Conservation (phyloP, 2,888 invertebrate genomes). For the Limnephilus marmoratus region DNA sequence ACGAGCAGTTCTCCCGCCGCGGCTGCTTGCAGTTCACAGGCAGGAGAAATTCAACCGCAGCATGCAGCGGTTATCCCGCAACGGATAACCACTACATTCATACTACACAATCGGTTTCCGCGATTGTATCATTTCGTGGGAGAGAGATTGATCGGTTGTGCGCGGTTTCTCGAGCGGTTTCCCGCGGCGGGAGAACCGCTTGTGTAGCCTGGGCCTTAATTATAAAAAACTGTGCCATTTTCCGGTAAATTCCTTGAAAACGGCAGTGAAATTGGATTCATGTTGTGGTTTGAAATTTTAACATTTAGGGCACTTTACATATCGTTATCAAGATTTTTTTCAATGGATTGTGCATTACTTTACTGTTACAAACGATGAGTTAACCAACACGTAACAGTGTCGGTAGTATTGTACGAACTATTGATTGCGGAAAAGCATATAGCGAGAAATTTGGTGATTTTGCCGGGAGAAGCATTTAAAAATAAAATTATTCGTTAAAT, state of each 20-base stretch:
- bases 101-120: too few species aligned
- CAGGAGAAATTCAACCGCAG: too few species aligned
- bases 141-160: too few species aligned
- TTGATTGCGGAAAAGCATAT: not conserved
- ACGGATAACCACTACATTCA: too few species aligned
- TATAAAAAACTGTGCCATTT: not conserved
- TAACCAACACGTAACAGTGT: not conserved
- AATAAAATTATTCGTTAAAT: not conserved
- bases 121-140: too few species aligned
- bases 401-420: not conserved
- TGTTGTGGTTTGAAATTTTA: not conserved
- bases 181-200: too few species aligned
- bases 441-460: not conserved
- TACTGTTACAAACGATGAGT: not conserved
- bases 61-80: too few species aligned
- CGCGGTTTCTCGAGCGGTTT: too few species aligned
- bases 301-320: not conserved
- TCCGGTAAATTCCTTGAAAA: not conserved
- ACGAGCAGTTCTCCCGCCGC: too few species aligned
- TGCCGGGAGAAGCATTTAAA: not conserved
- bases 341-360: not conserved
- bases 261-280: not conserved
- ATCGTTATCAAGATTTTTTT: not conserved
- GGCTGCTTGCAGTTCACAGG: too few species aligned
- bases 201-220: too few species aligned